phyloP scores from a whole-genome alignment of 2,888 invertebrate genomes.

The Epistrophe grossulariae region DNA sequence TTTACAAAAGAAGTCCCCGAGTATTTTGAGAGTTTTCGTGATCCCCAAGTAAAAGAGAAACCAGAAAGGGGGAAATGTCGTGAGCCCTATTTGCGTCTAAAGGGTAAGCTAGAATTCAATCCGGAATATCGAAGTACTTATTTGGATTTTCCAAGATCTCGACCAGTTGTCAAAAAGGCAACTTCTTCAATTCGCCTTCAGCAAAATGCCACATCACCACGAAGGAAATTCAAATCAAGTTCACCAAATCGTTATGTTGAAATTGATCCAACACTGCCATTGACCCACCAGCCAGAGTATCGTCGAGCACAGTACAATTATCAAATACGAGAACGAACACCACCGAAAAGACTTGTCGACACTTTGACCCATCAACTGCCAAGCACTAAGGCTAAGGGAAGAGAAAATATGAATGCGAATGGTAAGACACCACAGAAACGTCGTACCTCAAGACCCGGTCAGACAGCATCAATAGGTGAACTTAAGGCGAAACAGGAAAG shows the following conservation, averaged over 20 bases:
- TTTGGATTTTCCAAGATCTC: slow-evolving; percentile 82
- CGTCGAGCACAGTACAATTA: slow-evolving; percentile 82
- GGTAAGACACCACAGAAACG: slow-evolving; percentile 76
- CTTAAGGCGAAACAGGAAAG: slow-evolving; percentile 76
- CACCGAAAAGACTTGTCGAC: slow-evolving; percentile 76
- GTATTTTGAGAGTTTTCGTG: slow-evolving; percentile 83
- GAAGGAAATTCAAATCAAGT: slow-evolving; percentile 76
- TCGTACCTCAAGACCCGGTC: slow-evolving; percentile 78
- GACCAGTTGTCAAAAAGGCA: slow-evolving; percentile 82
- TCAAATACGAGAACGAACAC: slow-evolving; percentile 81
- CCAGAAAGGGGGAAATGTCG: slow-evolving; percentile 83
- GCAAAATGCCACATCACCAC: slow-evolving; percentile 78
- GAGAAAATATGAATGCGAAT: slow-evolving; percentile 57
- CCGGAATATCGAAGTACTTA: slow-evolving; percentile 83
- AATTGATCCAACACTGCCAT: slow-evolving; percentile 76
- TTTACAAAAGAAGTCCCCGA: slow-evolving; percentile 82
- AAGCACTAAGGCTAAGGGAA: slow-evolving; percentile 50
- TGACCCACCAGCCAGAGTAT: slow-evolving; percentile 82
- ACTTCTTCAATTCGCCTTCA: slow-evolving; percentile 82
- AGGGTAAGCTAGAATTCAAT: slow-evolving; percentile 83
- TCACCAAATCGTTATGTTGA: slow-evolving; percentile 72
- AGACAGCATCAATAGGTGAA: slow-evolving; percentile 76
- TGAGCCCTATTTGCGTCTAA: slow-evolving; percentile 81
- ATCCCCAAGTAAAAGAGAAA: slow-evolving; percentile 82
- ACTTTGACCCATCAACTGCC: slow-evolving; percentile 29